Evolutionary conservation across 2,888 invertebrate genomes (phyloP).

Genomic region (Sarcophaga subvicina): DNA sequence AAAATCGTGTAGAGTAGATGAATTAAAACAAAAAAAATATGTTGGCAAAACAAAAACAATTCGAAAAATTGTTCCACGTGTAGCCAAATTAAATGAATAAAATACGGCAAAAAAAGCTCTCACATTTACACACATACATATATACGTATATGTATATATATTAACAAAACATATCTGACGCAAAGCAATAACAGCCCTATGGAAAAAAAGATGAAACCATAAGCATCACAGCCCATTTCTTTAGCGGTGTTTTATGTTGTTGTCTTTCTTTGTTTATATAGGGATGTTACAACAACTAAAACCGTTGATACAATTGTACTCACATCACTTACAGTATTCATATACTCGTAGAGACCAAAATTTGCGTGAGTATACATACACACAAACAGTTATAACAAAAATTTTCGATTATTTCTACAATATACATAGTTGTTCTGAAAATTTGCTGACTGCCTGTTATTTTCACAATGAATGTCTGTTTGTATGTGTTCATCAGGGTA

Average conservation of each 20-base stretch:
- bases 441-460: constrained; percentile 63
- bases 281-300: background rate
- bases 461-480: constrained; percentile 58
- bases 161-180: constrained; percentile 5
- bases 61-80: constrained; percentile 26
- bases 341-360: background rate
- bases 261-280: background rate
- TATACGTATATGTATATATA: background rate
- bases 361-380: constrained; percentile 5
- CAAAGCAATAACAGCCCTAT: background rate
- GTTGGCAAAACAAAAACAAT: too few relatives aligned
- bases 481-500: constrained; percentile 34
- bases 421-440: background rate
- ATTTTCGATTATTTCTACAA: background rate
- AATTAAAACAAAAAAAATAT: background rate
- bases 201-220: background rate
- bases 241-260: background rate
- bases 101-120: background rate
- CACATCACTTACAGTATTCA: too few relatives aligned
- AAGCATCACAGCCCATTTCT: background rate
- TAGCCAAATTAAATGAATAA: constrained; percentile 23
- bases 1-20: background rate
- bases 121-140: too few relatives aligned
- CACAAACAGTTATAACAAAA: background rate
- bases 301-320: too few relatives aligned